phyloP scores from a whole-genome alignment of 2,797 vertebrate species.

The Sylvilagus floridanus region DNA sequence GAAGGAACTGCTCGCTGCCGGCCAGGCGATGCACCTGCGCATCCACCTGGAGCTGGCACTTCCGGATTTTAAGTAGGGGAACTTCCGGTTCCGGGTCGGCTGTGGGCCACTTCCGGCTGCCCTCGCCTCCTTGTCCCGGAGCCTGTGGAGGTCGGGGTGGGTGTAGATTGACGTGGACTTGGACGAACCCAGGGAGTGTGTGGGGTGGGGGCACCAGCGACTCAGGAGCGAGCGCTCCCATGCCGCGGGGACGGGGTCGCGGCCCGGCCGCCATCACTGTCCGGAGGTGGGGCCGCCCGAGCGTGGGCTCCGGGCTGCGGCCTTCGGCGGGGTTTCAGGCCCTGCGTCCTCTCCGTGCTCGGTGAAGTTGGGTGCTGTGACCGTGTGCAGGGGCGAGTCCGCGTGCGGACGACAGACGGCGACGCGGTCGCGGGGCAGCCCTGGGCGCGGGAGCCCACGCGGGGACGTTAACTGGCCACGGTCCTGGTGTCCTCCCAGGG shows the following conservation, averaged over 20 bases:
- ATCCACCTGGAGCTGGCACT: fast-evolving
- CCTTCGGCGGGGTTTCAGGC: not conserved
- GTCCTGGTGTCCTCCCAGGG: not conserved
- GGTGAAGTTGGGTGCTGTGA: too few species aligned
- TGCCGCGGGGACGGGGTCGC: not conserved
- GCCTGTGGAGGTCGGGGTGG: too few species aligned
- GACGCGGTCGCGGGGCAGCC: too few species aligned
- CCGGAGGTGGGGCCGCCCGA: too few species aligned
- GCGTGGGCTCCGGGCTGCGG: not conserved
- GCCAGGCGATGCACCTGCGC: not conserved
- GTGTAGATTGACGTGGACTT: not conserved
- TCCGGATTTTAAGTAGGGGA: too few species aligned
- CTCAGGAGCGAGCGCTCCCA: not conserved
- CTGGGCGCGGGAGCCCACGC: not conserved
- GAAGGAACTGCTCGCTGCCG: fast-evolving
- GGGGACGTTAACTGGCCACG: not conserved
- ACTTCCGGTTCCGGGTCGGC: not conserved
- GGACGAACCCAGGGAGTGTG: not conserved
- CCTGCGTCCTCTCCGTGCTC: not conserved
- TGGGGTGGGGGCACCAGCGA: not conserved
- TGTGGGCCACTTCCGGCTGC: not conserved
- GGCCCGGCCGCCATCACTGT: too few species aligned
- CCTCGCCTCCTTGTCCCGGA: fast-evolving
- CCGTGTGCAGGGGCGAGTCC: too few species aligned
- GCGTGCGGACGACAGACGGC: too few species aligned